phyloP scores from a whole-genome alignment of 2,888 invertebrate species.

The Tetramorium bicarinatum region DNA sequence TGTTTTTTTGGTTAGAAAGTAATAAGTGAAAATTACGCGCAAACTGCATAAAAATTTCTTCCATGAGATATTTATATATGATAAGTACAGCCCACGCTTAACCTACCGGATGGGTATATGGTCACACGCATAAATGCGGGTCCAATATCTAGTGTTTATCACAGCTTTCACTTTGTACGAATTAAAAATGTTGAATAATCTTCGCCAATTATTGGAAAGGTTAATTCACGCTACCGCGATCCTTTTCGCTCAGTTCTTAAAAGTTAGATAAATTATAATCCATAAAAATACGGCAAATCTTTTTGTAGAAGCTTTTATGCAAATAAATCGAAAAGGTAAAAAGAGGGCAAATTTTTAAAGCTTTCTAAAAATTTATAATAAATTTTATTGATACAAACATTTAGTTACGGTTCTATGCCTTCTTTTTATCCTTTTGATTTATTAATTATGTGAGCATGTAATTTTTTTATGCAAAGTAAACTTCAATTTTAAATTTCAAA shows the following conservation, averaged over 20 bases:
- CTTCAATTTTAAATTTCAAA: background rate
- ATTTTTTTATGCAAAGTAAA: background rate
- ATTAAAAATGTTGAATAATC: slow-evolving; percentile 58
- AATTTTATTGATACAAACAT: no score
- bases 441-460: no score
- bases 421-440: no score
- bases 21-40: background rate
- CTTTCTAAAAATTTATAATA: no score
- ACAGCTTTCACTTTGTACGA: slow-evolving; percentile 69
- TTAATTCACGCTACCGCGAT: slow-evolving; percentile 28
- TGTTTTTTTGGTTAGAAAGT: background rate
- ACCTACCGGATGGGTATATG: background rate
- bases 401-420: no score
- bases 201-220: slow-evolving; percentile 51
- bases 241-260: background rate
- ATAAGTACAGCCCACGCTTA: slow-evolving; percentile 32
- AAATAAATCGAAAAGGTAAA: background rate
- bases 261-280: background rate
- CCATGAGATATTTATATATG: slow-evolving; percentile 14
- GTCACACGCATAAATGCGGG: background rate
- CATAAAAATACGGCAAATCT: background rate
- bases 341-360: no score
- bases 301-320: background rate
- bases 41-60: slow-evolving; percentile 6
- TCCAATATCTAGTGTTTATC: slow-evolving; percentile 42